These are phyloP conservation scores for Grantiella picta DNA, from an alignment of 2,113 vertebrate species.

Conservation along the genomic window DNA sequence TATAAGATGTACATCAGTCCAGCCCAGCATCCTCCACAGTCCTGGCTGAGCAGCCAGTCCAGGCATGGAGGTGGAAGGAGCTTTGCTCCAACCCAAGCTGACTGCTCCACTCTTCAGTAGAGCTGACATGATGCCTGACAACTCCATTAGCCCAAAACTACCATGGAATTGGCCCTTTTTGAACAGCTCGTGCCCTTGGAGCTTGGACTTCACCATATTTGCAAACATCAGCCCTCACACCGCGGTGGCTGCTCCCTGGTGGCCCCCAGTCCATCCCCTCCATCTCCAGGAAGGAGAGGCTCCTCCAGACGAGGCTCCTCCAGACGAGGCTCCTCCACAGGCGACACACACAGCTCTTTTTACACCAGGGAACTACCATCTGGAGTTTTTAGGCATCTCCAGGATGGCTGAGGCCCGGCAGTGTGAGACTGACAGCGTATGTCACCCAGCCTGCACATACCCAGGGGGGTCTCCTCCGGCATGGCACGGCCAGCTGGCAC, in stretches of 20 bases:
- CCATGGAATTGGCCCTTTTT: background rate
- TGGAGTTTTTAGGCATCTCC: background rate
- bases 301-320: background rate
- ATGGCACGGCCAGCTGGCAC: fast-evolving
- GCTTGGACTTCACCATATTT: background rate
- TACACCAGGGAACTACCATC: background rate
- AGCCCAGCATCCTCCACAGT: background rate
- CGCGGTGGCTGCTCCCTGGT: fast-evolving
- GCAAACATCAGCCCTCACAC: background rate
- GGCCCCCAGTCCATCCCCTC: background rate
- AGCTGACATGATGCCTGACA: background rate
- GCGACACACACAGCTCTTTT: background rate
- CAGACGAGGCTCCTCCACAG: background rate
- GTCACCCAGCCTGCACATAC: background rate
- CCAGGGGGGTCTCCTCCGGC: background rate
- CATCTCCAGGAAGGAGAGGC: background rate
- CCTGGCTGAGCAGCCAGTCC: background rate
- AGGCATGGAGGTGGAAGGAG: fast-evolving
- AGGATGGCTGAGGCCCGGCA: background rate
- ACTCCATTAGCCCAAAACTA: background rate
- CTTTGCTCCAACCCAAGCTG: background rate
- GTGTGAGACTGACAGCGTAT: fast-evolving
- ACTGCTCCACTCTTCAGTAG: background rate
- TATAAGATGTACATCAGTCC: fast-evolving
- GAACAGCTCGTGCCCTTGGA: background rate